A percentile compares a stretch with the other conserved stretches of the same genome.
Evolutionary conservation across 1,140 invertebrate species (phyloP).

Genomic region (Brachionus asplanchnoidis): DNA sequence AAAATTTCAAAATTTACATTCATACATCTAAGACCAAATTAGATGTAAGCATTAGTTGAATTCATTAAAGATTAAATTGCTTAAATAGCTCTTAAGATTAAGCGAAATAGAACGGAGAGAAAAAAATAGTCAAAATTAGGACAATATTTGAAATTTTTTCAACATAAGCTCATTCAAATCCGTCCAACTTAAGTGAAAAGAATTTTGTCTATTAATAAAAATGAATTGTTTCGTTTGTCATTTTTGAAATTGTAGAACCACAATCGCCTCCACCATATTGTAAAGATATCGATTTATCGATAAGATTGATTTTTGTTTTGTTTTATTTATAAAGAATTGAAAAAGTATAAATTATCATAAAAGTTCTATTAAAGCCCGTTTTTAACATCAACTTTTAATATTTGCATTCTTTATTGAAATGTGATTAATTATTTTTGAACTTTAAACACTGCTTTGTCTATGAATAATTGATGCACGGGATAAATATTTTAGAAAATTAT

Average conservation of each 20-base stretch:
- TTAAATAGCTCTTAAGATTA: background rate
- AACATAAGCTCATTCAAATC: background rate
- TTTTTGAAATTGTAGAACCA: background rate
- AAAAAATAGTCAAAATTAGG: background rate
- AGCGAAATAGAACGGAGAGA: background rate
- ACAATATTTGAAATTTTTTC: background rate
- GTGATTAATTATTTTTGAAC: background rate
- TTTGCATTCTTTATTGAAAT: background rate
- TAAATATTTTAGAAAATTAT: background rate
- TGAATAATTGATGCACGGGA: background rate
- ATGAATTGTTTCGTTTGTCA: background rate
- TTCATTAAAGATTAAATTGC: slow-evolving; percentile 12
- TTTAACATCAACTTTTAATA: background rate
- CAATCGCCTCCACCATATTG: background rate
- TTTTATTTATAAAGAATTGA: background rate
- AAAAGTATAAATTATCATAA: background rate
- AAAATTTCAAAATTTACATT: background rate
- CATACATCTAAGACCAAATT: slow-evolving; percentile 11
- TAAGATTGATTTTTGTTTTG: background rate
- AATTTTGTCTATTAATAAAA: background rate
- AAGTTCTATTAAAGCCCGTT: background rate
- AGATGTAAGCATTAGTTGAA: background rate
- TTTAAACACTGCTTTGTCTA: background rate
- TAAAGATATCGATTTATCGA: background rate
- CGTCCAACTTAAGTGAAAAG: background rate